phyloP scores from a whole-genome alignment of 2,797 vertebrate genomes.

The Crocidura indochinensis region DNA sequence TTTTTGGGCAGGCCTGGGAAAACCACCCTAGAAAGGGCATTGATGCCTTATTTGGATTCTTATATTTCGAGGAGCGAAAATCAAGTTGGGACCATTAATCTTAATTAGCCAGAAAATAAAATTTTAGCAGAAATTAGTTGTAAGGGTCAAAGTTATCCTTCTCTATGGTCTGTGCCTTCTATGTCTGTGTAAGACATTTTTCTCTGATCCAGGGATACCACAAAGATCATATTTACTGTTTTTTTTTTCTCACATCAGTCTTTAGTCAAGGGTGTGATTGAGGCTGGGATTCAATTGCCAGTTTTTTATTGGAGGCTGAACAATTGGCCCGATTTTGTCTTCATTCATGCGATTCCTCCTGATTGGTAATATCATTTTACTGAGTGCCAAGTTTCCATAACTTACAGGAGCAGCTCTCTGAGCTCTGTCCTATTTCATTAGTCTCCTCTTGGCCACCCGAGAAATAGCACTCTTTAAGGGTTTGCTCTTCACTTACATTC shows the following conservation, averaged over 20 bases:
- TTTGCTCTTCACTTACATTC: slow-evolving; percentile 46
- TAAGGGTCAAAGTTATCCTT: neutral
- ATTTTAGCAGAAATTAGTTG: slow-evolving; percentile 2
- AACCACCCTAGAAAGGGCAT: neutral
- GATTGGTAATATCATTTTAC: neutral
- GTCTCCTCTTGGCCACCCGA: neutral
- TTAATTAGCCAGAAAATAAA: slow-evolving; percentile 30
- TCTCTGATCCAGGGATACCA: neutral
- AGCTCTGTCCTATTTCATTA: neutral
- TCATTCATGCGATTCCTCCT: neutral
- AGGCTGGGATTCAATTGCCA: neutral
- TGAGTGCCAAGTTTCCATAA: neutral
- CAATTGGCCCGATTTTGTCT: neutral
- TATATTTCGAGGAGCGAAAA: neutral
- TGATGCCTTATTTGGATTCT: neutral
- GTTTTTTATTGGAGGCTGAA: slow-evolving; percentile 8
- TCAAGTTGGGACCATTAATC: neutral
- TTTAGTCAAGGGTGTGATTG: neutral
- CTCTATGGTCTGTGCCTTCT: neutral
- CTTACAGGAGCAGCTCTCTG: neutral
- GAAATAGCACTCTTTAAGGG: neutral
- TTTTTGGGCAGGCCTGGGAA: neutral
- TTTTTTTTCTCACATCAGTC: neutral
- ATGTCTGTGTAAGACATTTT: neutral
- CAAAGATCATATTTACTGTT: no score